Evolutionary conservation across 2,888 invertebrate genomes (phyloP).

Genomic region (Trachelus stipa): DNA sequence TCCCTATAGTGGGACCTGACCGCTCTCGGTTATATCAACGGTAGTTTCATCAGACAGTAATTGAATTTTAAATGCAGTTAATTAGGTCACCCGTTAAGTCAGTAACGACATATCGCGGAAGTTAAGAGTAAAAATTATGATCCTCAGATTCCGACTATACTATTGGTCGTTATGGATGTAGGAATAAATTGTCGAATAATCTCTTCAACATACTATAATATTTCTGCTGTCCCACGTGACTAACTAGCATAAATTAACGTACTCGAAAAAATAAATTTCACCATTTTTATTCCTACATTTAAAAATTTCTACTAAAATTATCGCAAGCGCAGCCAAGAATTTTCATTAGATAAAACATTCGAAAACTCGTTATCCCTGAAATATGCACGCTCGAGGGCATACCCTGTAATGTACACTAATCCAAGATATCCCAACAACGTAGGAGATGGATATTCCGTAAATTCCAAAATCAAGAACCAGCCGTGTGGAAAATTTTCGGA

Average conservation of each 20-base stretch:
- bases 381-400: background rate
- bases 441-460: background rate
- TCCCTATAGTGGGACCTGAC: constrained; percentile 30
- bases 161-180: background rate
- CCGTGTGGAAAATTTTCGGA: background rate
- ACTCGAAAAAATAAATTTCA: background rate
- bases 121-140: constrained; percentile 29
- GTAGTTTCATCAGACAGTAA: constrained; percentile 38
- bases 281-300: background rate
- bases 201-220: background rate
- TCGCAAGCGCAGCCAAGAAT: background rate
- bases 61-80: constrained; percentile 61
- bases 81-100: constrained; percentile 52
- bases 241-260: background rate
- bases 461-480: background rate
- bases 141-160: background rate
- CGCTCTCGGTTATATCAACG: constrained; percentile 18
- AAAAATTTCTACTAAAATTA: background rate
- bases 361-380: background rate
- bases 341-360: background rate
- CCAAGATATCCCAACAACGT: background rate
- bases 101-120: constrained; percentile 29
- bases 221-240: too few relatives aligned
- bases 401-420: background rate
- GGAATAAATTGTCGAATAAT: background rate